Conservation (phyloP, 2,888 invertebrate species). For the Campoplex capitator region DNA sequence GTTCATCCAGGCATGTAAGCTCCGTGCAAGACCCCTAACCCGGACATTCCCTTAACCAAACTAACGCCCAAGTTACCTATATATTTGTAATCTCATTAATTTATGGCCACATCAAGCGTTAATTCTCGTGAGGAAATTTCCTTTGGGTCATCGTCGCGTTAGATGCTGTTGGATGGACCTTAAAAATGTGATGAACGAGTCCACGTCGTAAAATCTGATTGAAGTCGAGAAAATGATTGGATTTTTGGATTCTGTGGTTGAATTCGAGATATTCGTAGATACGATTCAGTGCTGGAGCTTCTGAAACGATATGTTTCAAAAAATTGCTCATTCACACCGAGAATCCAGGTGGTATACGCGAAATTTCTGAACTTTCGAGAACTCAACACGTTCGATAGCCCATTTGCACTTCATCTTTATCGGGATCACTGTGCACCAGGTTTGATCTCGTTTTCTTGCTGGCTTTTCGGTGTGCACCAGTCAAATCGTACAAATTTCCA, state of each 20-base stretch:
- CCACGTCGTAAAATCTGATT: neutral
- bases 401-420: conserved; percentile 2
- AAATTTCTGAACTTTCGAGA: neutral
- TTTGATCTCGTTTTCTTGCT: conserved; percentile 17
- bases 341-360: neutral
- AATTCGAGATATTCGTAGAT: neutral
- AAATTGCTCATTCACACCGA: neutral
- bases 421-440: neutral
- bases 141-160: neutral
- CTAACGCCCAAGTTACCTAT: conserved; percentile 19
- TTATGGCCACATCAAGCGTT: conserved; percentile 3
- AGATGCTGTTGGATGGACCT: neutral
- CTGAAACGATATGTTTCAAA: neutral
- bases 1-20: conserved; percentile 61
- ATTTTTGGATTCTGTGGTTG: neutral
- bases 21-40: conserved; percentile 43
- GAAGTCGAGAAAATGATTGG: neutral
- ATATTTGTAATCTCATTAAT: neutral
- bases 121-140: conserved; percentile 32
- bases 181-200: neutral
- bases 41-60: conserved; percentile 50
- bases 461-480: neutral
- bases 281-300: neutral
- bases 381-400: neutral
- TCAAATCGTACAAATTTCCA: conserved; percentile 46